Percentiles rank a stretch among this genome's conserved stretches.
Conservation (phyloP, 2,797 vertebrate species). For the Microctenopoma lineatum region DNA sequence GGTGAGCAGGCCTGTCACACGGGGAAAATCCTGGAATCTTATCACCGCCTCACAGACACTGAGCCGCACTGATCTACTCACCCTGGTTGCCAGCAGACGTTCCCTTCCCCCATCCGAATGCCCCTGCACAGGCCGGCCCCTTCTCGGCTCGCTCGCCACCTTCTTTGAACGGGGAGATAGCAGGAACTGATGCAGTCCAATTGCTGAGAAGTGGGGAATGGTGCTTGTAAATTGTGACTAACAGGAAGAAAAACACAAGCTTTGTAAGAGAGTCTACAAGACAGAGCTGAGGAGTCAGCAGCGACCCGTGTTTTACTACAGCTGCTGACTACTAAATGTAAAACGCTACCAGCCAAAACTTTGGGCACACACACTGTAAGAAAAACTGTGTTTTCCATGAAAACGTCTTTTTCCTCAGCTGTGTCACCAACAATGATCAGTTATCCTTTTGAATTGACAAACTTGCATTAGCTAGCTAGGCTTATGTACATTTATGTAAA, state of each 20-base stretch:
- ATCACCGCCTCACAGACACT: constrained; percentile 86
- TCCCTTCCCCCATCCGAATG: constrained; percentile 79
- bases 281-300: constrained; percentile 16
- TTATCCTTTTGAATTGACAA: too few relatives aligned
- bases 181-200: constrained; percentile 76
- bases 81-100: constrained; percentile 83
- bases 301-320: neutral
- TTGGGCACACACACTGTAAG: too few relatives aligned
- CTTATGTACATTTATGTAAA: too few relatives aligned
- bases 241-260: constrained; percentile 44
- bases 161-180: constrained; percentile 73
- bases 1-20: constrained; percentile 85
- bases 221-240: constrained; percentile 58
- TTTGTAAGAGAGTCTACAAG: constrained; percentile 17
- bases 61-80: constrained; percentile 85
- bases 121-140: constrained; percentile 75
- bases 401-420: too few relatives aligned
- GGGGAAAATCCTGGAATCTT: constrained; percentile 88
- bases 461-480: too few relatives aligned
- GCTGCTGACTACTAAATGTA: neutral
- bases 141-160: constrained; percentile 68
- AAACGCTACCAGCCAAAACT: too few relatives aligned
- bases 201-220: constrained; percentile 72
- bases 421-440: too few relatives aligned
- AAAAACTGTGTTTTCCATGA: too few relatives aligned